A percentile compares a stretch with the other conserved stretches of the same genome.
phyloP scores from a whole-genome alignment of 2,888 invertebrate genomes.

The Drosophila histrio region DNA sequence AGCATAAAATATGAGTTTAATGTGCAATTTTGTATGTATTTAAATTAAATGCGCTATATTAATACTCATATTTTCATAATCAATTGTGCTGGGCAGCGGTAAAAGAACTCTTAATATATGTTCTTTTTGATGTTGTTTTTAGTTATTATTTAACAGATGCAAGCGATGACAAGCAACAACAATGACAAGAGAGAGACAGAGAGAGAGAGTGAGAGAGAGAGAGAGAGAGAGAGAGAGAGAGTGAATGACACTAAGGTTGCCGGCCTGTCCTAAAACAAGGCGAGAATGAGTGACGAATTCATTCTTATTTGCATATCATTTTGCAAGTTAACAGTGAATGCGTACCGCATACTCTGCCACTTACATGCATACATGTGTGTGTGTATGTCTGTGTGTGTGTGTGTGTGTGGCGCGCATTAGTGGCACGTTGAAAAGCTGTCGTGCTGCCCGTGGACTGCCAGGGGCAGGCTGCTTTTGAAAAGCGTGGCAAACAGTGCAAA shows the following conservation, averaged over 20 bases:
- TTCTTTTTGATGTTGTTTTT: neutral
- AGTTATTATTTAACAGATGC: neutral
- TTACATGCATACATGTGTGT: slow-evolving; percentile 28
- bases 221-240: neutral
- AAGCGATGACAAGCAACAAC: slow-evolving; percentile 10
- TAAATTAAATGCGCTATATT: neutral
- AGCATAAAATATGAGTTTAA: neutral
- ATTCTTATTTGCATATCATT: slow-evolving; percentile 82
- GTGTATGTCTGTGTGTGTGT: slow-evolving; percentile 20
- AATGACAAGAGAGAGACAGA: slow-evolving; percentile 1
- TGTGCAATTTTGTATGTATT: no score
- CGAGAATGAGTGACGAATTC: slow-evolving; percentile 72
- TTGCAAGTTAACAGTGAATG: slow-evolving; percentile 78
- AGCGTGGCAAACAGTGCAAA: slow-evolving; percentile 76
- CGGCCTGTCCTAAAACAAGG: slow-evolving; percentile 10
- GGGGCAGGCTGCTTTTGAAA: slow-evolving; percentile 61
- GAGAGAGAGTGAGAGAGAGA: neutral
- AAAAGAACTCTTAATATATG: neutral
- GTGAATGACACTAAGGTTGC: slow-evolving; percentile 36
- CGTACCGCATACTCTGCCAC: slow-evolving; percentile 55
- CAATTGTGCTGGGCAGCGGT: neutral
- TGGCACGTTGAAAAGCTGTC: slow-evolving; percentile 51
- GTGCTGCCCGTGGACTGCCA: slow-evolving; percentile 35
- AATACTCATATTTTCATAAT: neutral
- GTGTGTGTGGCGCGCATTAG: slow-evolving; percentile 42